phyloP scores from a whole-genome alignment of 2,113 vertebrate genomes.

The Myrmophylax atrothorax region DNA sequence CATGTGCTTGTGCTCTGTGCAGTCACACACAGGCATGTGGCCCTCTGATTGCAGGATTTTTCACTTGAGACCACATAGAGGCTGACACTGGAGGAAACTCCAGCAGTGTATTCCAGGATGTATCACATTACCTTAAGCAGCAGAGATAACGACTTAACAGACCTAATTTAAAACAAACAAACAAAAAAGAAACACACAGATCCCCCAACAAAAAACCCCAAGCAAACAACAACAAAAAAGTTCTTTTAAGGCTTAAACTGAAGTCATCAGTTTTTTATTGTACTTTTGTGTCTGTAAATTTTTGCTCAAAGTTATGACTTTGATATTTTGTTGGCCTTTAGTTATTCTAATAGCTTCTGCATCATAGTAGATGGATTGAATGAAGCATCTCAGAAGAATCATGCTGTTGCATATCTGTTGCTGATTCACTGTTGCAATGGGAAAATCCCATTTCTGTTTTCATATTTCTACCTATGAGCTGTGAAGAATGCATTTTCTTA shows the following conservation, averaged over 20 bases:
- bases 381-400: not conserved
- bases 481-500: not conserved
- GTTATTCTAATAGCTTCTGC: not conserved
- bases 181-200: not conserved
- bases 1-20: fast-evolving
- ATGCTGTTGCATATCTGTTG: not conserved
- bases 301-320: not conserved
- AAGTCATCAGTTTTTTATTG: not conserved
- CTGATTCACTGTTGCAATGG: not conserved
- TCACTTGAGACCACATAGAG: not conserved
- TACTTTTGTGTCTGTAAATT: not conserved
- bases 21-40: not conserved
- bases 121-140: not conserved
- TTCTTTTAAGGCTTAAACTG: not conserved
- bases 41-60: not conserved
- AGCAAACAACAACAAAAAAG: not conserved
- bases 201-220: not conserved
- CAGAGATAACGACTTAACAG: not conserved
- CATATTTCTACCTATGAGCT: not conserved
- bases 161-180: not conserved
- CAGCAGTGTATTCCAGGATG: not conserved
- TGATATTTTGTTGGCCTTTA: not conserved
- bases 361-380: not conserved
- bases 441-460: conserved; percentile 15
- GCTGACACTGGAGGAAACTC: not conserved